Base-by-base conservation (phyloP, 2,888 invertebrate species). In the Halictus quadricinctus region DNA sequence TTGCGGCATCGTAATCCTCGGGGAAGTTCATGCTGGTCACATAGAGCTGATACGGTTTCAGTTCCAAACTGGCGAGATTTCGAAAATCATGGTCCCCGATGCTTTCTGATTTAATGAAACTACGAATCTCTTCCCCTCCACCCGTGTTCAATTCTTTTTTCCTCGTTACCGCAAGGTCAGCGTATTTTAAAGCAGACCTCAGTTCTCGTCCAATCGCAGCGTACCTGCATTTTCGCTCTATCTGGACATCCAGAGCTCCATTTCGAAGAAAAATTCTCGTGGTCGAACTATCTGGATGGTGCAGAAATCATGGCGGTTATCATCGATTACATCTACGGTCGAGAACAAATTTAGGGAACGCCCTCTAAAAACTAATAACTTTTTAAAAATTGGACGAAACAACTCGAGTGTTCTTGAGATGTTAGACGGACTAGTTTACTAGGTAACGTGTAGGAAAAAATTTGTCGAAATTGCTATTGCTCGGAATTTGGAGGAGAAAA, bases 11-110 rank as follows among this genome's bases (percentile, higher is more conserved):
- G 85, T 76, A 86, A 87, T 87, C 86, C 87, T 74, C 81, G 75
- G 76, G 69, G 83, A 89, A 88, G 84, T 90, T 88, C 86, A 87
- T 89, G 87, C 89, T 72, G 83, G 82, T 88, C 90, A 85, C 84
- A 85, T 72, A 84, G 86, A 83, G 87, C 79, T 76, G 86, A 89
- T 89, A 84, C 84, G 83, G 73, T 83, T 83, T 75, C 25, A 70
- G 72, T 79, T 76, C 60, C 72, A 54, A 83, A 80, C 76, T 72
- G 77, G 54, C 18, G 81, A 83, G 82, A 85, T 88, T 87, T 75
- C 46, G 75, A 54, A 77, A 85, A 85, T 77, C 82, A 29, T 72
- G 76, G 43, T 76, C 41, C 43, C 54, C 18, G 72, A 70, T 60
- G 70, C 25, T 54, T 64, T 36, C 25, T 43, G 78, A 80, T 84